These are phyloP conservation scores for Catocala nupta DNA, from an alignment of 2,888 invertebrate species.

Conservation along the genomic window DNA sequence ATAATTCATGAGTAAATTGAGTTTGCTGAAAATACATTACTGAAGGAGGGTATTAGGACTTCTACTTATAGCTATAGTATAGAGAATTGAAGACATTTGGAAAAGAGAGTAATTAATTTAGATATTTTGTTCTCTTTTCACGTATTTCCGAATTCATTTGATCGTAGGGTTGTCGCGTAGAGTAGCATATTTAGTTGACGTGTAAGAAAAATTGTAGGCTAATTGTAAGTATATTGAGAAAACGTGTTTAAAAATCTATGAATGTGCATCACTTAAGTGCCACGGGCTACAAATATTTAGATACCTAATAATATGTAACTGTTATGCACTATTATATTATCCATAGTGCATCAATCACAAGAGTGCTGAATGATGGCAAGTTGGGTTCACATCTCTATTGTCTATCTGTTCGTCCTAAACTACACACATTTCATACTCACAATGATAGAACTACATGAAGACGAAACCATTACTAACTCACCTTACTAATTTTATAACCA, in stretches of 20 bases:
- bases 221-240: conserved; percentile 29
- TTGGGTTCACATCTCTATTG: conserved; percentile 75
- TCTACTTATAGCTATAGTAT: too few species aligned
- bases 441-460: conserved; percentile 60
- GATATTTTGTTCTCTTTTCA: too few species aligned
- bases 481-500: conserved; percentile 67
- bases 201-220: background rate
- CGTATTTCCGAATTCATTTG: too few species aligned
- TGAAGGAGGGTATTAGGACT: background rate
- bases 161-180: background rate
- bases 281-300: conserved; percentile 58
- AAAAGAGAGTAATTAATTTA: too few species aligned
- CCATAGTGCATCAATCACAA: conserved; percentile 72
- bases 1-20: conserved; percentile 4
- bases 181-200: background rate
- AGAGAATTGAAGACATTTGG: too few species aligned
- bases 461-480: conserved; percentile 83
- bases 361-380: conserved; percentile 71
- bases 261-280: conserved; percentile 67
- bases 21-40: background rate
- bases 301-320: conserved; percentile 38
- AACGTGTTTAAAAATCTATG: conserved; percentile 34
- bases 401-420: conserved; percentile 86
- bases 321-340: conserved; percentile 54
- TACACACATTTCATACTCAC: conserved; percentile 83